A percentile compares a stretch with the other conserved stretches of the same genome.
Conservation (phyloP, 2,797 vertebrate genomes). For the Rhincodon typus region DNA sequence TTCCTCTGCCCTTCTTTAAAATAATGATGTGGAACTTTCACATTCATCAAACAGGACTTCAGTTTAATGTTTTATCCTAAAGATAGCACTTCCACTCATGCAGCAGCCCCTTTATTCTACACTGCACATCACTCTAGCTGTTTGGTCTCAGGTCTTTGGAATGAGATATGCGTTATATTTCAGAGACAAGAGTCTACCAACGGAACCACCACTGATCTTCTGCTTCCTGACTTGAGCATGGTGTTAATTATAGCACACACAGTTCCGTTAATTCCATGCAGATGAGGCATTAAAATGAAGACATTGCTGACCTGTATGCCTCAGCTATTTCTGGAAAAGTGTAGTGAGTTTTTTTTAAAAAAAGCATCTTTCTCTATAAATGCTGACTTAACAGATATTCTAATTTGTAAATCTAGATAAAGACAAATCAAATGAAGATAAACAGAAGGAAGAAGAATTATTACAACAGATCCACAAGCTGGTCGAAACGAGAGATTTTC, state of each 20-base stretch:
- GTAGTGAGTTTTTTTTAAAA: too few species aligned
- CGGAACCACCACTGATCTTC: background rate
- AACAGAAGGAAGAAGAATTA: constrained; percentile 68
- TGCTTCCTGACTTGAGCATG: background rate
- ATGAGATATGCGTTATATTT: background rate
- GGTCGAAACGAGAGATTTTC: constrained; percentile 82
- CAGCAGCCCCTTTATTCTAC: background rate
- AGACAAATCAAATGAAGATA: constrained; percentile 67
- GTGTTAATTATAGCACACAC: background rate
- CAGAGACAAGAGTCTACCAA: background rate
- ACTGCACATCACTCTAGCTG: background rate
- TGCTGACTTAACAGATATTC: background rate
- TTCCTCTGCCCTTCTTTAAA: background rate
- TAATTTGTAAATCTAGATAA: constrained; percentile 56
- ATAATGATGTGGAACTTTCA: background rate
- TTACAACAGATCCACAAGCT: constrained; percentile 80
- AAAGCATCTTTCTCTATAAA: background rate
- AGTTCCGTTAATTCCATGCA: background rate
- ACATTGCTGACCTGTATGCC: background rate
- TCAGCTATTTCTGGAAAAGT: background rate
- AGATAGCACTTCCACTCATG: background rate
- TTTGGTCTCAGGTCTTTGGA: background rate
- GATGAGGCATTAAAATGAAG: background rate
- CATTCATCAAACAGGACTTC: background rate
- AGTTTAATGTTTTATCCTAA: background rate